Evolutionary conservation across 2,797 vertebrate genomes (phyloP).

Genomic region (Trachurus trachurus): DNA sequence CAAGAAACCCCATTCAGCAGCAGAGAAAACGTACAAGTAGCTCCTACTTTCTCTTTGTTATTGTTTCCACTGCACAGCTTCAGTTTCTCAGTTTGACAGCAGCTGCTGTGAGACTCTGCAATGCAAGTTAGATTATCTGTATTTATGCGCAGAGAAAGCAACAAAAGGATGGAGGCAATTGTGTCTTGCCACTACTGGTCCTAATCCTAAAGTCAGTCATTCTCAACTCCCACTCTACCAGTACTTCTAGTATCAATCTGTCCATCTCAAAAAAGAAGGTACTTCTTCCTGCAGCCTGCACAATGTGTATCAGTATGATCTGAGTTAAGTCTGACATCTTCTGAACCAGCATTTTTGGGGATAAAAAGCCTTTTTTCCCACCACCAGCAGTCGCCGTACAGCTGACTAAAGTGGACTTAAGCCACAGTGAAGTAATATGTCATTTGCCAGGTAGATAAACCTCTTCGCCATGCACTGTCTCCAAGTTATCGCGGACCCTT

Average conservation of each 20-base stretch:
- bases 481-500: slow-evolving; percentile 60
- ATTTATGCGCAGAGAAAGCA: background rate
- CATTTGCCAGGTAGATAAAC: slow-evolving; percentile 79
- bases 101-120: background rate
- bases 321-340: slow-evolving; percentile 44
- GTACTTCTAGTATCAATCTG: slow-evolving; percentile 12
- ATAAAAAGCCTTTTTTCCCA: slow-evolving; percentile 49
- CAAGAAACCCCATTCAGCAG: no score
- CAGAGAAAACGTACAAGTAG: background rate
- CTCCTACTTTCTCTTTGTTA: background rate
- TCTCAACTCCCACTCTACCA: background rate
- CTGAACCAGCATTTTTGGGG: slow-evolving; percentile 59
- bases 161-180: no score
- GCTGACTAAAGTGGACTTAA: slow-evolving; percentile 58
- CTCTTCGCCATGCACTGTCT: slow-evolving; percentile 60
- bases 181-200: background rate
- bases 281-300: slow-evolving; percentile 11
- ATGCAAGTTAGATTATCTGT: background rate
- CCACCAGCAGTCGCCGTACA: slow-evolving; percentile 34
- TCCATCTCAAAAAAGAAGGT: slow-evolving; percentile 17
- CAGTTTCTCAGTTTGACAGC: background rate
- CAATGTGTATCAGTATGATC: slow-evolving; percentile 31
- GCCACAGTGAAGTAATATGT: slow-evolving; percentile 65
- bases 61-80: background rate
- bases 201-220: background rate